Evolutionary conservation across 2,797 vertebrate genomes (phyloP).

Genomic region (Botia almorhae): DNA sequence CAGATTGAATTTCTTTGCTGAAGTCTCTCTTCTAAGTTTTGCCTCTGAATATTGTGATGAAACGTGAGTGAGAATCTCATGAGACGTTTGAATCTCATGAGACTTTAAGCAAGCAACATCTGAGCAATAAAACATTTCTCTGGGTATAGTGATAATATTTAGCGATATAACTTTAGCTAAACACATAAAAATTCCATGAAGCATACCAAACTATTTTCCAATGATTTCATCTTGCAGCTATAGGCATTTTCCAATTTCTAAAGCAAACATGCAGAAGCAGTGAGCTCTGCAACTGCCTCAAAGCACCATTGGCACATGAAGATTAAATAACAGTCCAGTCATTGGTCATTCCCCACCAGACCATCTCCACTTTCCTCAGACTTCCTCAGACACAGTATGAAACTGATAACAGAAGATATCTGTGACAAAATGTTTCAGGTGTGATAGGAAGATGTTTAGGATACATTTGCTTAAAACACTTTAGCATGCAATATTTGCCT

Average conservation of each 20-base stretch:
- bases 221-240: background rate
- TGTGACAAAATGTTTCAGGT: constrained; percentile 70
- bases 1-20: too few species aligned
- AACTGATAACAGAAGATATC: constrained; percentile 72
- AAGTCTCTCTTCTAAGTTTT: too few species aligned
- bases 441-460: constrained; percentile 68
- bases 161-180: too few species aligned
- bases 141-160: too few species aligned
- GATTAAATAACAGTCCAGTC: constrained; percentile 72
- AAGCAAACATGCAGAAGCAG: too few species aligned
- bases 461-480: constrained; percentile 67
- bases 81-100: too few species aligned
- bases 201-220: background rate
- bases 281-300: background rate
- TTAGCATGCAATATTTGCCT: constrained; percentile 71
- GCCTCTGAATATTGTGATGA: too few species aligned
- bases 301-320: constrained; percentile 58
- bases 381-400: constrained; percentile 57
- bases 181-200: background rate
- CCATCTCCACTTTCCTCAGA: background rate
- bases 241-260: too few species aligned
- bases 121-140: too few species aligned
- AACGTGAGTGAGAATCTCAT: too few species aligned
- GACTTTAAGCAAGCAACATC: too few species aligned
- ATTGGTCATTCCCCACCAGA: constrained; percentile 67